Evolutionary conservation across 1,140 invertebrate species (phyloP).

Genomic region (Lepidurus couesii): DNA sequence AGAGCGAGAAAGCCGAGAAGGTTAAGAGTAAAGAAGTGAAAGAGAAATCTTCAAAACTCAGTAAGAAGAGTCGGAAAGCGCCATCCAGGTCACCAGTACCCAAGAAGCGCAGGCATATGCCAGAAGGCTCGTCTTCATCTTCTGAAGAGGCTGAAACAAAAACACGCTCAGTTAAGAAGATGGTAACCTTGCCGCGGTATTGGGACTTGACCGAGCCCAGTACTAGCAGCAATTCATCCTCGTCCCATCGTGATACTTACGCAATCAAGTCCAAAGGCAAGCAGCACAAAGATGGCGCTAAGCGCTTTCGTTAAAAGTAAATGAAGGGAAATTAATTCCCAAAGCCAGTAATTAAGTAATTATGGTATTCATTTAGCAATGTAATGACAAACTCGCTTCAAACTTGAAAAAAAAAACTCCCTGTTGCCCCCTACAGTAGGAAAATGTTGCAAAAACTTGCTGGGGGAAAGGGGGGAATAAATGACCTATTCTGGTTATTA

Average conservation of each 20-base stretch:
- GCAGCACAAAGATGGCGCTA: background rate
- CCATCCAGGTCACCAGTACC: background rate
- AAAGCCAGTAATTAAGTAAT: background rate
- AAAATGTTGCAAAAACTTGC: background rate
- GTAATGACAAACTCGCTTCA: constrained; percentile 4
- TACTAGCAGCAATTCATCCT: background rate
- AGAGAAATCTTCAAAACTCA: background rate
- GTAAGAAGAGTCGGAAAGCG: background rate
- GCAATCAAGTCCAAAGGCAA: background rate
- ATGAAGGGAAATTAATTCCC: too few relatives aligned
- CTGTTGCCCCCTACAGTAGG: background rate
- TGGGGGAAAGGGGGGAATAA: background rate
- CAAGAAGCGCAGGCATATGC: background rate
- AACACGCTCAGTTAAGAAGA: background rate
- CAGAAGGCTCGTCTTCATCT: background rate
- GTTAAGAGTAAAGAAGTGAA: background rate
- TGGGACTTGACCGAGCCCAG: background rate
- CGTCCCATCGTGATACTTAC: background rate
- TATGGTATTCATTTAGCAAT: background rate
- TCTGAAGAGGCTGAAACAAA: background rate
- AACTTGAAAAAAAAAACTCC: background rate
- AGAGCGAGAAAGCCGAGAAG: background rate
- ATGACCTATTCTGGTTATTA: background rate
- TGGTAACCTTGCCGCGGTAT: background rate
- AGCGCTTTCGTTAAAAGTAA: too few relatives aligned